Evolutionary conservation across 2,113 vertebrate genomes (phyloP).

Genomic region (Platanista minor): DNA sequence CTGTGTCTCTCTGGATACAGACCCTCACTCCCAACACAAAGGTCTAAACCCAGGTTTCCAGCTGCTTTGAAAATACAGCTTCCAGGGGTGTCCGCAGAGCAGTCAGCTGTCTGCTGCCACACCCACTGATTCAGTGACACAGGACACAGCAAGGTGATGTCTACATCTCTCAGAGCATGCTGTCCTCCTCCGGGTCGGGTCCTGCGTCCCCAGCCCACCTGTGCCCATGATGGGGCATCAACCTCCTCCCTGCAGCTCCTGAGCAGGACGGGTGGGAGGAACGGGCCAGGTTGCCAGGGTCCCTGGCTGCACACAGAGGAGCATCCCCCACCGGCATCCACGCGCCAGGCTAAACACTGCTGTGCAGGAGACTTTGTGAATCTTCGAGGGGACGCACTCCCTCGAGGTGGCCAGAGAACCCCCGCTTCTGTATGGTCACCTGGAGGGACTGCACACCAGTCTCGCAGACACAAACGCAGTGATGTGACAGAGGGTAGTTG

Average conservation of each 20-base stretch:
- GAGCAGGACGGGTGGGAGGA: fast-evolving
- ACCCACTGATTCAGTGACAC: neutral
- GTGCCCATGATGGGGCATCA: fast-evolving
- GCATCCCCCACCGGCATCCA: neutral
- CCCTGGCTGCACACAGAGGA: neutral
- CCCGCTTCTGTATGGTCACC: neutral
- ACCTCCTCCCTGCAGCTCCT: neutral
- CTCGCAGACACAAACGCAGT: neutral
- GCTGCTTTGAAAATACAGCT: neutral
- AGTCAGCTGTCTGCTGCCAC: neutral
- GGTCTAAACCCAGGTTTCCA: neutral
- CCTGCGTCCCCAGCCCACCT: neutral
- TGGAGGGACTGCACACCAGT: neutral
- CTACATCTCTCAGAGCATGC: neutral
- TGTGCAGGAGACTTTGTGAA: neutral
- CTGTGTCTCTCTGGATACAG: neutral
- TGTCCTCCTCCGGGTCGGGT: fast-evolving
- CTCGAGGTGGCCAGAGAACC: neutral
- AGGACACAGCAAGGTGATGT: too few species aligned
- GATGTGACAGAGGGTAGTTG: fast-evolving
- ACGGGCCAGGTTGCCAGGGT: neutral
- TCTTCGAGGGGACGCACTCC: neutral
- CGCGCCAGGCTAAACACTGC: fast-evolving
- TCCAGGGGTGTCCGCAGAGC: neutral
- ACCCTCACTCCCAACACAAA: neutral